Conservation (phyloP, 2,113 vertebrate species). For the Sylvilagus bachmani region DNA sequence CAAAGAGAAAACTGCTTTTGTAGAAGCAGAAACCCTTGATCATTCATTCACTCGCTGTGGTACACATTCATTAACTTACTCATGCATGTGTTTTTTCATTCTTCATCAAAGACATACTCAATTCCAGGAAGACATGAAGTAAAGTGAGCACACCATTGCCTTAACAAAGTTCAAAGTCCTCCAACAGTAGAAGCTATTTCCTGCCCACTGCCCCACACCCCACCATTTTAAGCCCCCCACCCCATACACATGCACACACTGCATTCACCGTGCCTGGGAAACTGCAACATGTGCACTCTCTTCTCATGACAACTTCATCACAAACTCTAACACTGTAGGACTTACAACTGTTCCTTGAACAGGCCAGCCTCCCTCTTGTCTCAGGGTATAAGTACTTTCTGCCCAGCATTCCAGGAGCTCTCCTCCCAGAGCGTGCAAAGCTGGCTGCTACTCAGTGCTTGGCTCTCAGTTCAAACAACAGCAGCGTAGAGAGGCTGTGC, state of each 20-base stretch:
- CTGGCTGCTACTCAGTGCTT: not conserved
- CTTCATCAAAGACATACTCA: not conserved
- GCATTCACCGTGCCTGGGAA: too few relatives aligned
- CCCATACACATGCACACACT: not conserved
- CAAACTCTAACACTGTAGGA: fast-evolving
- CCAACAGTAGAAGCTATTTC: not conserved
- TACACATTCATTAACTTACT: not conserved
- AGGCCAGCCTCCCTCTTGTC: not conserved
- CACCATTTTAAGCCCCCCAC: too few relatives aligned
- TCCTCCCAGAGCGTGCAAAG: not conserved
- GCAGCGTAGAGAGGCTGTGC: not conserved
- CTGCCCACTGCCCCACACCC: not conserved
- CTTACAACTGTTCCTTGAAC: not conserved
- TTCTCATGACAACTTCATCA: fast-evolving
- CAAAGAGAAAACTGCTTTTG: not conserved
- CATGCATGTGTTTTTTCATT: not conserved
- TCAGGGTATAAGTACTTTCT: not conserved
- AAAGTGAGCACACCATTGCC: not conserved
- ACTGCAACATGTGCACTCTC: not conserved
- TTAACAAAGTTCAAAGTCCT: not conserved
- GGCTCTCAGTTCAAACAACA: not conserved
- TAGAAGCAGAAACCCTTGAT: not conserved
- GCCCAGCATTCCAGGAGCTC: not conserved
- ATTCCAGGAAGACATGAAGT: not conserved
- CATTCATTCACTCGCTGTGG: not conserved